These are phyloP conservation scores for Simalia tracyae DNA, from an alignment of 2,797 vertebrate species.

Conservation along the genomic window DNA sequence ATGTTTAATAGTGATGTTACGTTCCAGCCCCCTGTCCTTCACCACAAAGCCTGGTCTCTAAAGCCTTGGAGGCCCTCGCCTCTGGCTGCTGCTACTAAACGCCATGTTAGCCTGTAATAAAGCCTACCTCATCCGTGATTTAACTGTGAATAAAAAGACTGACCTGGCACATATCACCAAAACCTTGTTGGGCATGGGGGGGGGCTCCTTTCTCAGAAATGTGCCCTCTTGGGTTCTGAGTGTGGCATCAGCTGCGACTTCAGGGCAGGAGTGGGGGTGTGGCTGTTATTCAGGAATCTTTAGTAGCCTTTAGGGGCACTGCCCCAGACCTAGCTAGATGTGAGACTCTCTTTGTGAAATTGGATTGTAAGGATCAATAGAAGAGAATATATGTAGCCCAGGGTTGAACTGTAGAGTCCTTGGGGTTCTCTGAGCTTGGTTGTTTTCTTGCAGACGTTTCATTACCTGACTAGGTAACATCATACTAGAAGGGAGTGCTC, in stretches of 20 bases:
- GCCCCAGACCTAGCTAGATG: no score
- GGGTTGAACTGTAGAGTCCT: no score
- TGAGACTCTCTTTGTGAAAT: no score
- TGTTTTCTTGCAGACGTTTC: no score
- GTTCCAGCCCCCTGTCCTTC: neutral
- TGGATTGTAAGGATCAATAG: no score
- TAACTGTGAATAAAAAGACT: neutral
- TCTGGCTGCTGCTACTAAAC: neutral
- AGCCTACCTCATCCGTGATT: neutral
- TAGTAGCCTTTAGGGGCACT: no score
- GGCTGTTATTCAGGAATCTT: no score
- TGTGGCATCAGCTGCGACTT: neutral
- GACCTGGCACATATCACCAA: neutral
- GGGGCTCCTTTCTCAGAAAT: neutral
- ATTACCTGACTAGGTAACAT: no score
- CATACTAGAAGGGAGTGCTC: no score
- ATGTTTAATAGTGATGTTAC: neutral
- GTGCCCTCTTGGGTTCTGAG: neutral
- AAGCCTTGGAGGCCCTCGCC: neutral
- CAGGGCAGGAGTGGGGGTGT: no score
- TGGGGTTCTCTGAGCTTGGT: no score
- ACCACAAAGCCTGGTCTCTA: neutral
- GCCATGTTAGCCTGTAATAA: neutral
- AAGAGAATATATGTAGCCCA: no score
- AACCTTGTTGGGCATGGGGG: neutral